Percentiles rank a stretch among this genome's conserved stretches.
These are phyloP conservation scores for Drosophila nannoptera DNA, from an alignment of 1,140 invertebrate genomes.

Conservation along the genomic window DNA sequence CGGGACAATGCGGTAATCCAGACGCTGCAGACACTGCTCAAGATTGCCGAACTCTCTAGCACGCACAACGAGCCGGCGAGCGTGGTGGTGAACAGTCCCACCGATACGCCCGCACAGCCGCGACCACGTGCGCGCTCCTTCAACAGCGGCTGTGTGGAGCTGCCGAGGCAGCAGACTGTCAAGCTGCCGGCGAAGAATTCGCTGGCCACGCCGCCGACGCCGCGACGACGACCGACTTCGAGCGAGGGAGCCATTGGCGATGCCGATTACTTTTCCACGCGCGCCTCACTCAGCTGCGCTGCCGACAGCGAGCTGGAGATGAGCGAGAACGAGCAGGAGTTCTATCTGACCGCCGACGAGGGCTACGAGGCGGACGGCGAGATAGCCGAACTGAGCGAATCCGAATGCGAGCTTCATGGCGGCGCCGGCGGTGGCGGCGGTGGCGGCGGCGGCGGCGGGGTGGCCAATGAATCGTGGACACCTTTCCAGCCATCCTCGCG, in stretches of 20 bases:
- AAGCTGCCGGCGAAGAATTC: conserved; percentile 65
- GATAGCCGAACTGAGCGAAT: conserved; percentile 66
- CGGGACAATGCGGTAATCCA: conserved; percentile 72
- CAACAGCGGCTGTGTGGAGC: conserved; percentile 60
- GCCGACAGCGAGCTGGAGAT: conserved; percentile 74
- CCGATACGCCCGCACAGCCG: conserved; percentile 26
- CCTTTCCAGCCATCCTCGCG: conserved; percentile 72
- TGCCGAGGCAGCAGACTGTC: conserved; percentile 54
- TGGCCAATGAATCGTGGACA: conserved; percentile 60
- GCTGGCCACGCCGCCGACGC: conserved; percentile 58
- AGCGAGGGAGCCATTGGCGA: conserved; percentile 58
- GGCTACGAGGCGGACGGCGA: conserved; percentile 78
- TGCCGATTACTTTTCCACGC: conserved; percentile 69
- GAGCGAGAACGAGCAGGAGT: conserved; percentile 73
- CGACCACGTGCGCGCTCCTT: conserved; percentile 63
- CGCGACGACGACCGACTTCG: conserved; percentile 44
- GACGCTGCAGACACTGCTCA: conserved; percentile 70
- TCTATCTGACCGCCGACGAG: conserved; percentile 73
- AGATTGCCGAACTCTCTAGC: conserved; percentile 75
- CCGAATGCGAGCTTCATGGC: conserved; percentile 58
- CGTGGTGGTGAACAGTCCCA: conserved; percentile 41
- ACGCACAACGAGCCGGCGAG: conserved; percentile 51
- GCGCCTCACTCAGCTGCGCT: conserved; percentile 65
- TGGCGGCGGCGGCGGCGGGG: conserved; percentile 4
- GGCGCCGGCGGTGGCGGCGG: no score